phyloP scores from a whole-genome alignment of 2,113 vertebrate genomes.

The Ptilorrhoa leucosticta region DNA sequence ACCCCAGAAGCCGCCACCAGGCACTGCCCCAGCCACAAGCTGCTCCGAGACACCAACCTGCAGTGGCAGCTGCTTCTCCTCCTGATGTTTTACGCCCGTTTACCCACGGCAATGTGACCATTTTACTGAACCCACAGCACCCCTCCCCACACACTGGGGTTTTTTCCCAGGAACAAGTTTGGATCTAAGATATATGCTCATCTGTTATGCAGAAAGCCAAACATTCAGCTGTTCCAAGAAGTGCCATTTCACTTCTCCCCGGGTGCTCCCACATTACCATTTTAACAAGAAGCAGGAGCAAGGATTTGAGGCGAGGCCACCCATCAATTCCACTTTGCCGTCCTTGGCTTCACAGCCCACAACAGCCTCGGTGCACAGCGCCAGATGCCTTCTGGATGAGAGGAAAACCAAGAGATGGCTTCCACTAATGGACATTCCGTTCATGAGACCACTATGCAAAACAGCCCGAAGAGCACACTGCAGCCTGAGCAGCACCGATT shows the following conservation, averaged over 20 bases:
- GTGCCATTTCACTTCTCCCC: not conserved
- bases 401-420: not conserved
- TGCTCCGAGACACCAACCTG: not conserved
- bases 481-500: not conserved
- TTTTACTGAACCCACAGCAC: not conserved
- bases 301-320: not conserved
- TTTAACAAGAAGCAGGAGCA: not conserved
- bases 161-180: not conserved
- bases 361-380: not conserved
- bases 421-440: not conserved
- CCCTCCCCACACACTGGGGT: rapidly evolving
- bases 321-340: conserved; percentile 1
- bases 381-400: not conserved
- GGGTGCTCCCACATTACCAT: not conserved
- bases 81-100: not conserved
- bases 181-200: not conserved
- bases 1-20: not conserved
- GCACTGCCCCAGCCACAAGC: not conserved
- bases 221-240: not conserved
- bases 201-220: not conserved
- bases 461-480: not conserved
- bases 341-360: not conserved
- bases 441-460: not conserved
- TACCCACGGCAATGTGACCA: not conserved
- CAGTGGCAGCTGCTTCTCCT: not conserved